Evolutionary conservation across 2,797 vertebrate species (phyloP).

Genomic region (Hemitrygon akajei): DNA sequence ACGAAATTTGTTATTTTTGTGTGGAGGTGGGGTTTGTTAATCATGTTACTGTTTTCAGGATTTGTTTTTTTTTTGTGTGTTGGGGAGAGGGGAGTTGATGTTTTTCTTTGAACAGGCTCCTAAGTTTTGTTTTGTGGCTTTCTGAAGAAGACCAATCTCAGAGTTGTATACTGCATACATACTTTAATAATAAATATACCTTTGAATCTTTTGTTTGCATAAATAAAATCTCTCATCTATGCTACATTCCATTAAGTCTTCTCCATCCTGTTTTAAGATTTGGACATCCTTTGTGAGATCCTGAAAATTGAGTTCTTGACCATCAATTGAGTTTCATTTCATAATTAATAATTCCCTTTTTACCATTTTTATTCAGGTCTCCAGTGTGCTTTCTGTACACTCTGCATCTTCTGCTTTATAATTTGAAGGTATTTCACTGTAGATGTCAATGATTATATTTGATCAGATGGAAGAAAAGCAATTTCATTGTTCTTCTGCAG

Average conservation of each 20-base stretch:
- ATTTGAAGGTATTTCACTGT: not conserved
- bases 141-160: too few relatives aligned
- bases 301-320: not conserved
- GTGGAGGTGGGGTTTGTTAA: too few relatives aligned
- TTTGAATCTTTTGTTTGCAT: too few relatives aligned
- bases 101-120: too few relatives aligned
- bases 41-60: too few relatives aligned
- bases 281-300: not conserved
- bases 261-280: not conserved
- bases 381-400: not conserved
- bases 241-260: not conserved
- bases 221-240: not conserved
- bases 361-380: not conserved
- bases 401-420: not conserved
- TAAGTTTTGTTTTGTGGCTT: too few relatives aligned
- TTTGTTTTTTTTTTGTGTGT: too few relatives aligned
- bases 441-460: not conserved
- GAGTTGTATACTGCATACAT: too few relatives aligned
- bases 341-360: not conserved
- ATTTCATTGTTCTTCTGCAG: not conserved
- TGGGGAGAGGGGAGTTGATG: too few relatives aligned
- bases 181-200: too few relatives aligned
- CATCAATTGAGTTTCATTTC: not conserved
- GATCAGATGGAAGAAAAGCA: not conserved
- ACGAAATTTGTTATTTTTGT: too few relatives aligned